Evolutionary conservation across 2,113 vertebrate genomes (phyloP).

Genomic region (Rhea americana): DNA sequence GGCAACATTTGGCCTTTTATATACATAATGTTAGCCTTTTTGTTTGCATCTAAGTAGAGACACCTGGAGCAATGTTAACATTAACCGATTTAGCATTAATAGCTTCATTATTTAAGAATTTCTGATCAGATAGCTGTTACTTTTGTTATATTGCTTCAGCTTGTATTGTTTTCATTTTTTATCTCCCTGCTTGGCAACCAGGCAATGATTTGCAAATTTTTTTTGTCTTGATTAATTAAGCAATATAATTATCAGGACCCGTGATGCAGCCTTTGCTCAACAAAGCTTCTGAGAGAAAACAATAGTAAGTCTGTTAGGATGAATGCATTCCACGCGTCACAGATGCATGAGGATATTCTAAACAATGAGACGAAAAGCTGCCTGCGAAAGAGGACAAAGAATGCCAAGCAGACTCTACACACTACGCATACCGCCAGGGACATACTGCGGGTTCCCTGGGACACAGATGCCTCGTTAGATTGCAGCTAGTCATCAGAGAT

Average conservation of each 20-base stretch:
- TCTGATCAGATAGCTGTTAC: slow-evolving; percentile 85
- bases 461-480: slow-evolving; percentile 86
- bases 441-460: slow-evolving; percentile 80
- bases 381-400: slow-evolving; percentile 82
- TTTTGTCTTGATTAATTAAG: slow-evolving; percentile 89
- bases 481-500: slow-evolving; percentile 84
- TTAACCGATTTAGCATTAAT: slow-evolving; percentile 85
- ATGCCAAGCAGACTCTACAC: slow-evolving; percentile 80
- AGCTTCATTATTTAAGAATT: slow-evolving; percentile 86
- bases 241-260: slow-evolving; percentile 88
- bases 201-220: slow-evolving; percentile 87
- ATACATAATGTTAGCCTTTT: slow-evolving; percentile 86
- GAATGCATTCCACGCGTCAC: slow-evolving; percentile 87
- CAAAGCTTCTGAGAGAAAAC: slow-evolving; percentile 83
- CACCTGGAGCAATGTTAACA: slow-evolving; percentile 86
- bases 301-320: slow-evolving; percentile 87
- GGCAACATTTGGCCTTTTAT: slow-evolving; percentile 88
- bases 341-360: slow-evolving; percentile 85
- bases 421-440: slow-evolving; percentile 84
- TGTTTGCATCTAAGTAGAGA: slow-evolving; percentile 82
- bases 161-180: slow-evolving; percentile 84
- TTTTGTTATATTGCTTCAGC: slow-evolving; percentile 83
- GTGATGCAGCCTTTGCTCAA: slow-evolving; percentile 81
- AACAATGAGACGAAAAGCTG: slow-evolving; percentile 87
- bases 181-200: slow-evolving; percentile 83